Conservation (phyloP, 1,140 invertebrate species). For the Goniozus legneri region DNA sequence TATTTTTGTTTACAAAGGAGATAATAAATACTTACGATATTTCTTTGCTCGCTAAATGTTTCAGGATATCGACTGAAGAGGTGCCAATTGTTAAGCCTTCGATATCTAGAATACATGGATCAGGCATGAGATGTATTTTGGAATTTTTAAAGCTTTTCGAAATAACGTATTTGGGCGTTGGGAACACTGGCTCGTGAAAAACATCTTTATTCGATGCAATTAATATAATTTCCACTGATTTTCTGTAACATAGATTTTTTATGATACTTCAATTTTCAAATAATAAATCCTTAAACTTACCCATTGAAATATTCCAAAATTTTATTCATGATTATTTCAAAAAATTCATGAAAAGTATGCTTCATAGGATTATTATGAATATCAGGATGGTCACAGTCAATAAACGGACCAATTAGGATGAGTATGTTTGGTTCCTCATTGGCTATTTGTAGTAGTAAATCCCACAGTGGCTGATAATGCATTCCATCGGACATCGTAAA, state of each 20-base stretch:
- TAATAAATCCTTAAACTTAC: constrained; percentile 31
- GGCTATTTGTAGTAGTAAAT: constrained; percentile 68
- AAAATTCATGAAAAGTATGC: constrained; percentile 68
- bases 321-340: constrained; percentile 65
- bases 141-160: constrained; percentile 43
- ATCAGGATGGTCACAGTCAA: constrained; percentile 67
- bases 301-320: constrained; percentile 58
- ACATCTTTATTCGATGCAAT: constrained; percentile 74
- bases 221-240: constrained; percentile 67
- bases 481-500: constrained; percentile 75
- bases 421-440: constrained; percentile 74
- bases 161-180: constrained; percentile 67
- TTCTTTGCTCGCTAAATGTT: constrained; percentile 77
- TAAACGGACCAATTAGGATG: constrained; percentile 79
- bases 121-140: constrained; percentile 60
- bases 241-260: constrained; percentile 51
- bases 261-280: constrained; percentile 15
- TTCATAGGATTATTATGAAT: constrained; percentile 55
- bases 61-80: constrained; percentile 78
- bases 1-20: constrained; percentile 9
- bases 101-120: constrained; percentile 77
- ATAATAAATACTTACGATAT: constrained; percentile 61
- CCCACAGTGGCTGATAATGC: constrained; percentile 75
- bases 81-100: constrained; percentile 73
- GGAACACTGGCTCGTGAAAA: constrained; percentile 75